phyloP scores from a whole-genome alignment of 2,113 vertebrate genomes.

The Cavia porcellus region DNA sequence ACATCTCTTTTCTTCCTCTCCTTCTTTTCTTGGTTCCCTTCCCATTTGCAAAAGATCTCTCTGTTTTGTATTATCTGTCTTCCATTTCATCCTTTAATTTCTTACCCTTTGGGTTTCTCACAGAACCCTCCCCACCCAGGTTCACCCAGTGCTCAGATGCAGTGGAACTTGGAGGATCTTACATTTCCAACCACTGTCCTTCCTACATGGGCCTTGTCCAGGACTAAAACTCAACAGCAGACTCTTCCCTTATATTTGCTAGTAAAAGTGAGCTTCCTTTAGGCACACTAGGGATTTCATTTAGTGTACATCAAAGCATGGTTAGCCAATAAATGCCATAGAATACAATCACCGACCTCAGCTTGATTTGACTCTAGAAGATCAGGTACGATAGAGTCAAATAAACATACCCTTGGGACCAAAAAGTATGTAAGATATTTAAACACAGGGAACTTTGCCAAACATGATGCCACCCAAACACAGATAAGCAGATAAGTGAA shows the following conservation, averaged over 20 bases:
- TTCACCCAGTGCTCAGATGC: not conserved
- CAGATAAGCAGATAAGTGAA: not conserved
- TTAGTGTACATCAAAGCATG: not conserved
- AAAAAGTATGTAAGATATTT: conserved; percentile 13
- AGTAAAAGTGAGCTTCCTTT: not conserved
- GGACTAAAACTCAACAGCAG: not conserved
- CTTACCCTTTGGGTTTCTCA: not conserved
- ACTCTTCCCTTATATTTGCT: not conserved
- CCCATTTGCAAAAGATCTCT: not conserved
- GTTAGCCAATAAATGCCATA: not conserved
- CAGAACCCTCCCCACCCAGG: accelerated
- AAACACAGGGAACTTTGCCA: not conserved
- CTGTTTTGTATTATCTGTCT: not conserved
- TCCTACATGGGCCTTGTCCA: not conserved
- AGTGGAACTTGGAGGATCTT: not conserved
- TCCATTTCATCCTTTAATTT: not conserved
- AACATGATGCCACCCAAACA: not conserved
- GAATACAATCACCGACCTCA: not conserved
- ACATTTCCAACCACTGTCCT: not conserved
- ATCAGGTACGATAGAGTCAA: not conserved
- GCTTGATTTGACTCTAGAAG: not conserved
- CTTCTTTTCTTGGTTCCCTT: not conserved
- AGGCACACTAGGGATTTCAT: not conserved
- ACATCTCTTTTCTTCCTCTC: not conserved
- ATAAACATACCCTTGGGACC: not conserved